Evolutionary conservation across 92 coral and sea anemone species (phyloP).

Genomic region (Scolanthus callimorphus): DNA sequence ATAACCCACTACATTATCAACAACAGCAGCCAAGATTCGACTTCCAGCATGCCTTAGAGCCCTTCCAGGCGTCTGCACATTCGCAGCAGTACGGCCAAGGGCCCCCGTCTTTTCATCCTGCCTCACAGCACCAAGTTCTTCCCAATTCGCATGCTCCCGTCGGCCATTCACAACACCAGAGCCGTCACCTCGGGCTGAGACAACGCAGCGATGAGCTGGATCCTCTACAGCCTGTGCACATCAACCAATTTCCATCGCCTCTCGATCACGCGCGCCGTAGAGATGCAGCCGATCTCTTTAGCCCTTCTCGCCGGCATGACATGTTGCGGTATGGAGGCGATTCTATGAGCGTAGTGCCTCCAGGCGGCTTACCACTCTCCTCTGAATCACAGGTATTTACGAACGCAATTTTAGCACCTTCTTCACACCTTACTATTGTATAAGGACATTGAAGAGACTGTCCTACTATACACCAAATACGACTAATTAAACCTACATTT

Average conservation of each 20-base stretch:
- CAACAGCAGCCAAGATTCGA: slow-evolving; percentile 96
- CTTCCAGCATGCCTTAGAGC: slow-evolving; percentile 94
- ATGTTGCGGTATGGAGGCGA: slow-evolving; percentile 63
- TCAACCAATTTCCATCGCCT: slow-evolving; percentile 85
- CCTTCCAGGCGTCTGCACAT: slow-evolving; percentile 61
- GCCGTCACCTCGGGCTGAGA: slow-evolving; percentile 75
- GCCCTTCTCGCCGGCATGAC: slow-evolving; percentile 78
- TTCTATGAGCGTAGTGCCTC: slow-evolving; percentile 43
- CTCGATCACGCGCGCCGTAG: slow-evolving; percentile 82
- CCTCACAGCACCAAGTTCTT: slow-evolving; percentile 70
- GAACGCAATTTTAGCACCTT: slow-evolving; percentile 40
- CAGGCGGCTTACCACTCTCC: slow-evolving; percentile 40
- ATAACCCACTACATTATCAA: slow-evolving; percentile 86
- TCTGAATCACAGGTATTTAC: slow-evolving; percentile 69
- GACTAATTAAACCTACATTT: slow-evolving; percentile 31
- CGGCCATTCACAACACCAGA: slow-evolving; percentile 63
- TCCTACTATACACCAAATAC: slow-evolving; percentile 25
- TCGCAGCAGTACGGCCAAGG: slow-evolving; percentile 85
- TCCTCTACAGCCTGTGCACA: slow-evolving; percentile 79
- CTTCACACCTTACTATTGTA: slow-evolving; percentile 49
- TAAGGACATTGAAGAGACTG: slow-evolving; percentile 20
- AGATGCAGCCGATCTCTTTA: slow-evolving; percentile 54
- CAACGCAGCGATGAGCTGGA: slow-evolving; percentile 71
- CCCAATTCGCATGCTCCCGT: slow-evolving; percentile 60
- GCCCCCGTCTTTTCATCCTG: slow-evolving; percentile 79